Conservation (phyloP, 2,113 vertebrate species). For the Crotalus helleri region DNA sequence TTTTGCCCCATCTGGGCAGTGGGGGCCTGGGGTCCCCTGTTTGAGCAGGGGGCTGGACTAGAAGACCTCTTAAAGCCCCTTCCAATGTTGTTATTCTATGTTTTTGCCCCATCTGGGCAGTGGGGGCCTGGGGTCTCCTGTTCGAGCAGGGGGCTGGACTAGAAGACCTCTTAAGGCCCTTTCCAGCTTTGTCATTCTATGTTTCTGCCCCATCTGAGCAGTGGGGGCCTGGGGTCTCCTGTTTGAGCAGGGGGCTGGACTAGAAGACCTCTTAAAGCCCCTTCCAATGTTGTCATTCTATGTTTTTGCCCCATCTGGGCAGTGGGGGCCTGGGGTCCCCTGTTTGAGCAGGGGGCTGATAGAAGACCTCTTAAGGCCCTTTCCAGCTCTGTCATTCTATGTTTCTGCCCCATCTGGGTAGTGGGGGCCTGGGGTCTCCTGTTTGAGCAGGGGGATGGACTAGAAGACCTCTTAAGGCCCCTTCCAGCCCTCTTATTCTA, state of each 20-base stretch:
- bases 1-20: background rate
- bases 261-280: background rate
- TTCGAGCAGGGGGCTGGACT: background rate
- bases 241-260: background rate
- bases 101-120: background rate
- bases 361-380: too few relatives aligned
- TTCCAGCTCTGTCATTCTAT: background rate
- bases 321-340: too few relatives aligned
- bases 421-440: background rate
- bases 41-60: background rate
- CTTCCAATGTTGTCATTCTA: fast-evolving
- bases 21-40: background rate
- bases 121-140: background rate
- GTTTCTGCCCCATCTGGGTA: background rate
- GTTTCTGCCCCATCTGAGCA: too few relatives aligned
- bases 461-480: background rate
- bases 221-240: too few relatives aligned
- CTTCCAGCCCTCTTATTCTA: background rate
- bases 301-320: background rate
- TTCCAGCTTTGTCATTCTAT: background rate
- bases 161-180: background rate
- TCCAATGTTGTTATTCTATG: fast-evolving
- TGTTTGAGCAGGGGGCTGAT: too few relatives aligned
- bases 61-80: background rate
- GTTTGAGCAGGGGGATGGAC: background rate